Percentiles rank a stretch among this genome's conserved stretches.
Evolutionary conservation across 1,140 invertebrate genomes (phyloP).

Genomic region (Leptopilina boulardi): DNA sequence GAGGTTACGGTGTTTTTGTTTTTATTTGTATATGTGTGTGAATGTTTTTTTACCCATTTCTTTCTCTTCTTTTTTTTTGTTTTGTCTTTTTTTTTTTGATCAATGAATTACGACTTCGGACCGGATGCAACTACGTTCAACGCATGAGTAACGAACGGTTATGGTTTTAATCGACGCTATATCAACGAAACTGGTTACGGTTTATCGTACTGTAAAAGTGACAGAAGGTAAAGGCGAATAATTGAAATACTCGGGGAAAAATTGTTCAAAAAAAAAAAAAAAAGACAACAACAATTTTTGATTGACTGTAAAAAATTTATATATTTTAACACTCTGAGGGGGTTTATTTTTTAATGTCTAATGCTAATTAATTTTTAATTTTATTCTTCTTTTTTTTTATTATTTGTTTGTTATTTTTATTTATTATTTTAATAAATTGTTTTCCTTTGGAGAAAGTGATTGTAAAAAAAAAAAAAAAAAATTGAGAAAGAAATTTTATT

Average conservation of each 20-base stretch:
- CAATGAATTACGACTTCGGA: constrained; percentile 59
- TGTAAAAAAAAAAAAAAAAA: too few relatives aligned
- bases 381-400: too few relatives aligned
- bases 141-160: constrained; percentile 48
- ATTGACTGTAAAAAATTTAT: neutral
- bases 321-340: too few relatives aligned
- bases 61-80: constrained; percentile 49
- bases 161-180: constrained; percentile 47
- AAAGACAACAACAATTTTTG: neutral
- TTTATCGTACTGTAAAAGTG: constrained; percentile 28
- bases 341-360: too few relatives aligned
- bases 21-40: constrained; percentile 16
- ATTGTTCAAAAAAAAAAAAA: neutral
- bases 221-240: constrained; percentile 13
- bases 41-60: constrained; percentile 30
- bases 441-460: too few relatives aligned
- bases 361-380: too few relatives aligned
- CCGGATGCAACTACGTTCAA: constrained; percentile 25
- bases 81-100: constrained; percentile 46
- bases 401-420: too few relatives aligned
- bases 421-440: too few relatives aligned
- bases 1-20: neutral
- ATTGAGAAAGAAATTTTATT: too few relatives aligned
- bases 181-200: constrained; percentile 39
- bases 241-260: neutral